These are phyloP conservation scores for Gallinago undulata DNA, from an alignment of 2,113 vertebrate species.

Conservation along the genomic window DNA sequence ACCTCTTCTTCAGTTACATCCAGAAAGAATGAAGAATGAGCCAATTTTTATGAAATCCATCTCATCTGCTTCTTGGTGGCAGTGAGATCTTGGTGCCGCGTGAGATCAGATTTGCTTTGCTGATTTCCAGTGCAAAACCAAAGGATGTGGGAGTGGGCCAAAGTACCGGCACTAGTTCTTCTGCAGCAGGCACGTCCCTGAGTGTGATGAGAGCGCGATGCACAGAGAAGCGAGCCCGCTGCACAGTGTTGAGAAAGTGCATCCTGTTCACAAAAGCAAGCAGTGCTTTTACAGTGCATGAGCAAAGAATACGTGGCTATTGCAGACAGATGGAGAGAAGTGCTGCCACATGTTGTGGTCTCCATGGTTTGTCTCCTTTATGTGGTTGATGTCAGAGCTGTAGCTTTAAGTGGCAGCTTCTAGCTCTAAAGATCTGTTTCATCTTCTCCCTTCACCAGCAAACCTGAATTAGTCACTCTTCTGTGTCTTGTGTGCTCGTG, in stretches of 20 bases:
- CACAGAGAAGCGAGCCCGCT: background rate
- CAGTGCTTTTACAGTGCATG: background rate
- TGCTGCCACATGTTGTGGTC: background rate
- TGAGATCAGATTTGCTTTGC: background rate
- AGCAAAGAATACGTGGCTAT: background rate
- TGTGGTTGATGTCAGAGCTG: background rate
- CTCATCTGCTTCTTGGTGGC: background rate
- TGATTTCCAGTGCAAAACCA: background rate
- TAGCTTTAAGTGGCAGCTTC: background rate
- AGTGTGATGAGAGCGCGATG: background rate
- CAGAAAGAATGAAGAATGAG: background rate
- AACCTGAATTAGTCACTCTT: background rate
- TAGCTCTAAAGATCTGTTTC: background rate
- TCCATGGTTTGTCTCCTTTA: background rate
- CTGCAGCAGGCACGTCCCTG: background rate
- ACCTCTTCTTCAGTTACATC: background rate
- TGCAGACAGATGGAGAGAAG: background rate
- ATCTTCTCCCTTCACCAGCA: background rate
- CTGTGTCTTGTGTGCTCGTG: background rate
- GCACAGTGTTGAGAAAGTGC: background rate
- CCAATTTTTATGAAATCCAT: background rate
- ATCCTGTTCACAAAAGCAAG: background rate
- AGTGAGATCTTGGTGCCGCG: too few relatives aligned
- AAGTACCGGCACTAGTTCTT: background rate
- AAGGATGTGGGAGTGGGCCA: background rate